phyloP scores from a whole-genome alignment of 2,888 invertebrate species.

The Endotricha flammealis region DNA sequence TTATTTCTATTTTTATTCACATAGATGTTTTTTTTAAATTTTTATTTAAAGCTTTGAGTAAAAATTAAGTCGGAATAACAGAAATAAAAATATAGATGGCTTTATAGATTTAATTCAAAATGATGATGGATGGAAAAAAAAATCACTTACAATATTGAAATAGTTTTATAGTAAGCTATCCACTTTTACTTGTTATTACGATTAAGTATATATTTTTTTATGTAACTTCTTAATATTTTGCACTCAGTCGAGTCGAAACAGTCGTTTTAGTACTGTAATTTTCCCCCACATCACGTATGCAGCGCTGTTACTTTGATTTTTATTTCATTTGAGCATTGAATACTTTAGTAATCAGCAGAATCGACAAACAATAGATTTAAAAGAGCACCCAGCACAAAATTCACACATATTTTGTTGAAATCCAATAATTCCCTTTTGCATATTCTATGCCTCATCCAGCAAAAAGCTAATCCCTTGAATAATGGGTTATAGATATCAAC shows the following conservation, averaged over 20 bases:
- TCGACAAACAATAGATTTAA: slow-evolving; percentile 17
- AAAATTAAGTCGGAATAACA: no score
- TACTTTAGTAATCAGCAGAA: slow-evolving; percentile 19
- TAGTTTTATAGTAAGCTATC: no score
- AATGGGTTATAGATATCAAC: slow-evolving; percentile 72
- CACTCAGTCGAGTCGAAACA: slow-evolving; percentile 4
- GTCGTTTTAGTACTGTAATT: slow-evolving; percentile 1
- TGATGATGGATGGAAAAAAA: no score
- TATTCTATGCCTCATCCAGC: slow-evolving; percentile 66
- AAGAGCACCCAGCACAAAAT: slow-evolving; percentile 31
- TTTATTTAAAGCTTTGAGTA: no score
- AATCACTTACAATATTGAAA: no score
- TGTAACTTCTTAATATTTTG: slow-evolving; percentile 10
- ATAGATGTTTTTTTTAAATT: no score
- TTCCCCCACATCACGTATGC: slow-evolving; percentile 13
- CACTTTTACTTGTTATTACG: no score
- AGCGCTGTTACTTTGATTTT: slow-evolving; percentile 16
- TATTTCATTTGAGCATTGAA: slow-evolving; percentile 18
- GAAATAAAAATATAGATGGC: no score
- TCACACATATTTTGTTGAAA: slow-evolving; percentile 46
- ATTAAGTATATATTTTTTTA: no score
- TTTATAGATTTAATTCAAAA: no score
- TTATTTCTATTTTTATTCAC: no score
- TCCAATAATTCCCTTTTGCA: slow-evolving; percentile 73
- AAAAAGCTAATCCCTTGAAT: slow-evolving; percentile 74